These are phyloP conservation scores for Amblyteles armatorius DNA, from an alignment of 2,888 invertebrate genomes.

Conservation along the genomic window DNA sequence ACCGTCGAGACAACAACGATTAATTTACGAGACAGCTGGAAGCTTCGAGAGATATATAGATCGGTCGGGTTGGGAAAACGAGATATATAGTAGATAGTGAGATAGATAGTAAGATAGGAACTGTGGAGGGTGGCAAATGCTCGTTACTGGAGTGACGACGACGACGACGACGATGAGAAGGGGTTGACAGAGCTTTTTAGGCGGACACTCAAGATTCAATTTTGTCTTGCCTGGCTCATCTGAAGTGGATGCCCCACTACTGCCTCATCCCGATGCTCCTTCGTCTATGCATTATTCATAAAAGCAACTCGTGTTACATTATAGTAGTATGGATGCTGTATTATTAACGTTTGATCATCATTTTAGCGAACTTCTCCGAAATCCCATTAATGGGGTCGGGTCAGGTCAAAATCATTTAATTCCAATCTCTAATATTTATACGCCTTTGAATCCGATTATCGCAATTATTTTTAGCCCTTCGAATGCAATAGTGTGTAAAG, in stretches of 20 bases:
- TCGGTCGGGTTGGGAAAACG: not conserved
- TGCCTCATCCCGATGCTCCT: constrained; percentile 81
- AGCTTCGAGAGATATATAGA: constrained; percentile 48
- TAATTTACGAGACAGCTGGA: constrained; percentile 57
- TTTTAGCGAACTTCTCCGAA: constrained; percentile 9
- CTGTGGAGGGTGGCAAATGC: constrained; percentile 69
- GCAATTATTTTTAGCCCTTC: not conserved
- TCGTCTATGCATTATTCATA: constrained; percentile 83
- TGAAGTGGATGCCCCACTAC: constrained; percentile 82
- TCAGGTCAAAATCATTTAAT: not conserved
- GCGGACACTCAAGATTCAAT: constrained; percentile 82
- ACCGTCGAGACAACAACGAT: constrained; percentile 58
- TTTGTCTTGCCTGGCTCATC: constrained; percentile 84
- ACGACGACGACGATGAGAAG: constrained; percentile 64
- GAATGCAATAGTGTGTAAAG: not conserved
- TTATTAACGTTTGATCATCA: constrained; percentile 31
- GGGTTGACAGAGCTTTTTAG: constrained; percentile 79
- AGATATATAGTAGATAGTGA: not conserved
- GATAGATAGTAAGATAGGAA: constrained; percentile 19
- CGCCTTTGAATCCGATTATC: not conserved
- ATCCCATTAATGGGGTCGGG: constrained; percentile 2
- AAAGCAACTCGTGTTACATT: constrained; percentile 81
- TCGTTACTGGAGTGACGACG: constrained; percentile 70
- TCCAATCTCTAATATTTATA: not conserved
- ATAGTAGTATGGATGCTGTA: constrained; percentile 42